Base-by-base conservation (phyloP, 2,888 invertebrate species). In the Choristoneura rosaceana region DNA sequence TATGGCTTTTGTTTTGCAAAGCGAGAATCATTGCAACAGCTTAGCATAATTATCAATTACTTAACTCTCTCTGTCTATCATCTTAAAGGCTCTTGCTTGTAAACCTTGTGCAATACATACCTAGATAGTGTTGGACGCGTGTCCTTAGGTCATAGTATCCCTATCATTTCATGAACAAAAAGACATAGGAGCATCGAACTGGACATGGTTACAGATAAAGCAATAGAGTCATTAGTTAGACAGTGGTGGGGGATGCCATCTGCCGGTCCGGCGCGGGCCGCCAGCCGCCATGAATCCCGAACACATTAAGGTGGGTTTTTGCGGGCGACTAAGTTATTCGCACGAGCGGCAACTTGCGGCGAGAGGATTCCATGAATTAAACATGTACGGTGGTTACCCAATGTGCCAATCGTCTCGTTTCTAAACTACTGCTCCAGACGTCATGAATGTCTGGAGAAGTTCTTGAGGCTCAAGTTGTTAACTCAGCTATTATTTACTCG, bases 271-370 rank as follows among this genome's bases (percentile, higher is more conserved):
- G 38, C 38, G 38, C 7, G 0, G 38, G 1, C 4, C 0, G 34
- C 34, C 34, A 5, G 41, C 43, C 41, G 17, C 17, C 59, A 70
- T 59, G 70, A 65, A 65, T 70, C 64, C 59, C 59, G 33, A 60
- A 47, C 59, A 59, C 65, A 66, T 65, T 70, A 66, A 60, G 41
- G 65, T 47, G 60, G 14, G 60, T 65, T 70, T 70, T 70, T 70
- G 70, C 52, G 65, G 65, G 50, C 60, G 50, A 45, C 34, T 38
- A 38, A 66, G 41, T 52, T 65, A 70, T 52, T 65, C 65, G 45
- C 59, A 41, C 60, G 52, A 55, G 60, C 41, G 43, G 12, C 10
- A 14, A 38, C 59, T 14, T n/a, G 25, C 25, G 45, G 43, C 25
- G 9, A 3, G 14, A 15, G 58, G 47, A 25, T 58, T 65, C 15